A percentile compares a stretch with the other conserved stretches of the same genome.
These are phyloP conservation scores for Psammodynastes pulverulentus DNA, from an alignment of 2,113 vertebrate genomes.

Conservation along the genomic window DNA sequence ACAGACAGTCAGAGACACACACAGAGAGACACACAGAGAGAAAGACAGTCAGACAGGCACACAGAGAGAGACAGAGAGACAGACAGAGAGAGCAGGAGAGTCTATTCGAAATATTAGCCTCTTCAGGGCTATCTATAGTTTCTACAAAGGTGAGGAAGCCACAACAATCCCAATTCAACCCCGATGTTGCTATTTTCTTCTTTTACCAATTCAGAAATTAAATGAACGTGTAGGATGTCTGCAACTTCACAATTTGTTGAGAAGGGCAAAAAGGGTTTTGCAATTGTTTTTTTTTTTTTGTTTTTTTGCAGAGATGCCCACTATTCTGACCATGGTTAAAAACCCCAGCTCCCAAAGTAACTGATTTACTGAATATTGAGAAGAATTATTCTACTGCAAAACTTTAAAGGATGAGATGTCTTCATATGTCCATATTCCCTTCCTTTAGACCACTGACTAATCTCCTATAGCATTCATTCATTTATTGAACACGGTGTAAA, in stretches of 20 bases:
- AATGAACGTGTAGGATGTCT: not conserved
- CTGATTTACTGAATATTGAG: no score
- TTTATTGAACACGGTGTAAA: conserved; percentile 8
- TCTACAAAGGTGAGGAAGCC: not conserved
- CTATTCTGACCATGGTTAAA: not conserved
- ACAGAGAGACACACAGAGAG: no score
- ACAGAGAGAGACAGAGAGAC: no score
- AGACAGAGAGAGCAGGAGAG: not conserved
- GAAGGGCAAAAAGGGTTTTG: not conserved
- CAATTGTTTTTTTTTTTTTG: no score
- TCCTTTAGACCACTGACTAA: not conserved
- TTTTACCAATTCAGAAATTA: not conserved
- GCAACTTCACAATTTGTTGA: not conserved
- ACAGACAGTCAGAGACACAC: no score
- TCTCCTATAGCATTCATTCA: conserved; percentile 8
- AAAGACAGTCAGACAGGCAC: no score
- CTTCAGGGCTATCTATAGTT: not conserved
- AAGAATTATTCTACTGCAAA: not conserved
- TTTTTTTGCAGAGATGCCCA: not conserved
- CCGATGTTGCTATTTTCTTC: not conserved
- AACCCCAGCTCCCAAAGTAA: not conserved
- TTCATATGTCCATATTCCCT: not conserved
- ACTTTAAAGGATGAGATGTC: not conserved
- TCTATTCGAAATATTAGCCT: not conserved
- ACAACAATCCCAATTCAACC: not conserved